Conservation (phyloP, 2,113 vertebrate genomes). For the Sitta europaea region DNA sequence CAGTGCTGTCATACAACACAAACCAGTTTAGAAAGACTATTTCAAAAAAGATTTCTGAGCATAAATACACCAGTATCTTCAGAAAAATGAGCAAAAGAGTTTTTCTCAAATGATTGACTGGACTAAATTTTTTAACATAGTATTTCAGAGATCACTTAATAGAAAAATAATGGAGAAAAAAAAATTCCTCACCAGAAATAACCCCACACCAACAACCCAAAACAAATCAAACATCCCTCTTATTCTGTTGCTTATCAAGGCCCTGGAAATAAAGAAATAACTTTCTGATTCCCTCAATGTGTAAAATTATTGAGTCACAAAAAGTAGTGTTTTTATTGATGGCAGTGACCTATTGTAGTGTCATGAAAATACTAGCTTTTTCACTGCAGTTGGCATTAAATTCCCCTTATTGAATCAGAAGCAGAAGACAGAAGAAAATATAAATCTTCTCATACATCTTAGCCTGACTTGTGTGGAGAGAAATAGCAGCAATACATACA, state of each 20-base stretch:
- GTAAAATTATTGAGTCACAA: not conserved
- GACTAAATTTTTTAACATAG: not conserved
- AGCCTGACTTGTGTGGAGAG: not conserved
- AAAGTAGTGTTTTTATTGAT: not conserved
- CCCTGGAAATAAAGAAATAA: not conserved
- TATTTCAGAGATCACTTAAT: not conserved
- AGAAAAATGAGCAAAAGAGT: not conserved
- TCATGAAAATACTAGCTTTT: not conserved
- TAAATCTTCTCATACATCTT: not conserved
- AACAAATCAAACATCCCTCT: not conserved
- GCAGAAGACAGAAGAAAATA: not conserved
- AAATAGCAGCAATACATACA: not conserved
- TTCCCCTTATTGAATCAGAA: not conserved
- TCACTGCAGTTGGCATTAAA: not conserved
- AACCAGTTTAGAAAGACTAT: not conserved
- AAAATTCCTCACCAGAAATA: too few relatives aligned
- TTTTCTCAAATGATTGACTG: not conserved
- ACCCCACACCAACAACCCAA: not conserved
- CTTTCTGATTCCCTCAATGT: not conserved
- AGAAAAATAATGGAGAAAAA: not conserved
- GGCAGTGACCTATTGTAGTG: not conserved
- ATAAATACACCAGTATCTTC: not conserved
- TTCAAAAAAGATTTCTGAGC: not conserved
- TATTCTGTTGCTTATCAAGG: not conserved
- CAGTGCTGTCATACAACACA: not conserved